A percentile compares a stretch with the other conserved stretches of the same genome.
These are phyloP conservation scores for Hesperia comma DNA, from an alignment of 2,888 invertebrate genomes.

Conservation along the genomic window DNA sequence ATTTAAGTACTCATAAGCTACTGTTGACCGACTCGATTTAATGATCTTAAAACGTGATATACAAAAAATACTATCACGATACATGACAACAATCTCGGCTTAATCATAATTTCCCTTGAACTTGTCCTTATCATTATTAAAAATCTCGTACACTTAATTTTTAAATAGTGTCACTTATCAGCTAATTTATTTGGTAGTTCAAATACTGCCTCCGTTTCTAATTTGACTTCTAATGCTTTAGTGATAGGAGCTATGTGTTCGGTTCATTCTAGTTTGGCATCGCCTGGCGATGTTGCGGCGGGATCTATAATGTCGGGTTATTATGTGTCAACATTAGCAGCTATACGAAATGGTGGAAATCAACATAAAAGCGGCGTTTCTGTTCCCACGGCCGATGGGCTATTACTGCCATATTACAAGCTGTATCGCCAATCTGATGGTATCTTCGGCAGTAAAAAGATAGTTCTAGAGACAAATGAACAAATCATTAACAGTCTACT, in stretches of 20 bases:
- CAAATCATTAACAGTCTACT: not conserved
- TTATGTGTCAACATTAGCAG: constrained; percentile 45
- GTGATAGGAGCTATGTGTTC: constrained; percentile 9
- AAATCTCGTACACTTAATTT: constrained; percentile 42
- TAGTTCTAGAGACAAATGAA: constrained; percentile 21
- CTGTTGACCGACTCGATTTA: constrained; percentile 13
- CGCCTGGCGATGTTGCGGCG: not conserved
- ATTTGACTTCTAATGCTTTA: constrained; percentile 12
- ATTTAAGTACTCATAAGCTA: constrained; percentile 10
- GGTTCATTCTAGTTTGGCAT: not conserved
- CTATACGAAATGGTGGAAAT: constrained; percentile 42
- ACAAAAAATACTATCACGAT: constrained; percentile 34
- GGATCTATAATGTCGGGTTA: constrained; percentile 39
- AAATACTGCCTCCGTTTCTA: not conserved
- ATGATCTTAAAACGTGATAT: constrained; percentile 20
- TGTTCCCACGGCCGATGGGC: constrained; percentile 46
- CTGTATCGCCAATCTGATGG: constrained; percentile 44
- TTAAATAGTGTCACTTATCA: constrained; percentile 41
- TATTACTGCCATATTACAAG: constrained; percentile 44
- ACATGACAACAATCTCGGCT: constrained; percentile 25
- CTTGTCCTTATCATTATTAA: constrained; percentile 38
- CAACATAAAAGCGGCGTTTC: constrained; percentile 39
- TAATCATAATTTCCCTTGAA: constrained; percentile 43
- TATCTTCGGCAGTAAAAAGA: constrained; percentile 37
- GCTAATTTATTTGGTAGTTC: constrained; percentile 18